Evolutionary conservation across 2,113 vertebrate genomes (phyloP).

Genomic region (Phyllostomus discolor): DNA sequence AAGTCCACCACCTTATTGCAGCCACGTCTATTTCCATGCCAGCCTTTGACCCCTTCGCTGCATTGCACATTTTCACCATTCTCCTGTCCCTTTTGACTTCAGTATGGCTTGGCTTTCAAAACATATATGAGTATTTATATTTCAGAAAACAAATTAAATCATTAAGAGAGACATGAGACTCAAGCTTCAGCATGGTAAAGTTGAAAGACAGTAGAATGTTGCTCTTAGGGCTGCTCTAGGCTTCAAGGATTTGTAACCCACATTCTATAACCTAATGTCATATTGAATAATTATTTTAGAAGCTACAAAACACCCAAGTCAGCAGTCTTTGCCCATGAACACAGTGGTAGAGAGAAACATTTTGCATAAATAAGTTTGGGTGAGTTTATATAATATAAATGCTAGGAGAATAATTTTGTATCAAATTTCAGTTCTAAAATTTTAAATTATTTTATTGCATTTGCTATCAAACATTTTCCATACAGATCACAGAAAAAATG

Average conservation of each 20-base stretch:
- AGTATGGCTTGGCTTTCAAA: background rate
- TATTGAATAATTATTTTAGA: background rate
- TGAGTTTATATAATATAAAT: background rate
- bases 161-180: background rate
- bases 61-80: background rate
- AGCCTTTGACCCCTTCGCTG: background rate
- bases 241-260: background rate
- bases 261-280: background rate
- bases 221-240: background rate
- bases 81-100: background rate
- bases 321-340: background rate
- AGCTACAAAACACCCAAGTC: background rate
- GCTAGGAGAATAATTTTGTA: background rate
- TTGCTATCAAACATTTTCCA: background rate
- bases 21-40: background rate
- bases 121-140: background rate
- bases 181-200: background rate
- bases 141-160: background rate
- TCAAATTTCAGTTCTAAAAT: background rate
- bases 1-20: background rate
- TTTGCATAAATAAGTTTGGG: background rate
- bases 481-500: background rate
- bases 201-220: background rate
- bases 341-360: background rate
- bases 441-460: background rate